Percentiles rank a stretch among this genome's conserved stretches.
These are phyloP conservation scores for Melangyna quadrimaculata DNA, from an alignment of 2,888 invertebrate genomes.

Conservation along the genomic window DNA sequence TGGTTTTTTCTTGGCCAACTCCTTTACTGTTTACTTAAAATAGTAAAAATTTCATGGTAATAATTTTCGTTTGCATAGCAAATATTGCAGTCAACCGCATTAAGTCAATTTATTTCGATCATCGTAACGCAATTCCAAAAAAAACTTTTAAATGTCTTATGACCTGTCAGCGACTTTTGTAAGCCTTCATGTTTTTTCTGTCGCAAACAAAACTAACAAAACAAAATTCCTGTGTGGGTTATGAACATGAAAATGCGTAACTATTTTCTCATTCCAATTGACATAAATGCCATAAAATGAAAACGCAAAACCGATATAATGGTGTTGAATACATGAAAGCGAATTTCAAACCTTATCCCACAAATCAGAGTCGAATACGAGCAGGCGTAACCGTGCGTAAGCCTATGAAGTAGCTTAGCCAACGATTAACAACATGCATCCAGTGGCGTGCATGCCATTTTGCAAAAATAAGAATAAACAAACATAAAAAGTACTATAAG, in stretches of 20 bases:
- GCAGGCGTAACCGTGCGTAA: constrained; percentile 42
- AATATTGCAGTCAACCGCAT: background rate
- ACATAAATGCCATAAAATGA: constrained; percentile 56
- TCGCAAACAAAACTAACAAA: background rate
- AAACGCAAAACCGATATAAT: constrained; percentile 33
- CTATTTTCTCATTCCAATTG: constrained; percentile 35
- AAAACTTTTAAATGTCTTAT: constrained; percentile 23
- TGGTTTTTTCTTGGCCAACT: no score
- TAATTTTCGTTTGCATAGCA: no score
- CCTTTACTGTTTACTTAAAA: no score
- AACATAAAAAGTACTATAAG: constrained; percentile 9
- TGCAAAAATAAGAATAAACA: background rate
- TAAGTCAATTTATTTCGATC: background rate
- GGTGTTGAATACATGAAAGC: constrained; percentile 48
- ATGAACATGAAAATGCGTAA: constrained; percentile 46
- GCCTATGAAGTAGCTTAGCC: constrained; percentile 46
- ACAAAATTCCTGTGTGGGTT: constrained; percentile 42
- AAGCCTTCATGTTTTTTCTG: constrained; percentile 51
- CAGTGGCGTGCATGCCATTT: constrained; percentile 48
- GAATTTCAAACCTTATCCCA: constrained; percentile 45
- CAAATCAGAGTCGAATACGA: constrained; percentile 54
- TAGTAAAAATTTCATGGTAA: no score
- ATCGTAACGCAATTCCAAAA: background rate
- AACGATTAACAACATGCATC: constrained; percentile 63
- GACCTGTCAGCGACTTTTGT: constrained; percentile 59